Evolutionary conservation across 2,113 vertebrate genomes (phyloP).

Genomic region (Daboia siamensis): DNA sequence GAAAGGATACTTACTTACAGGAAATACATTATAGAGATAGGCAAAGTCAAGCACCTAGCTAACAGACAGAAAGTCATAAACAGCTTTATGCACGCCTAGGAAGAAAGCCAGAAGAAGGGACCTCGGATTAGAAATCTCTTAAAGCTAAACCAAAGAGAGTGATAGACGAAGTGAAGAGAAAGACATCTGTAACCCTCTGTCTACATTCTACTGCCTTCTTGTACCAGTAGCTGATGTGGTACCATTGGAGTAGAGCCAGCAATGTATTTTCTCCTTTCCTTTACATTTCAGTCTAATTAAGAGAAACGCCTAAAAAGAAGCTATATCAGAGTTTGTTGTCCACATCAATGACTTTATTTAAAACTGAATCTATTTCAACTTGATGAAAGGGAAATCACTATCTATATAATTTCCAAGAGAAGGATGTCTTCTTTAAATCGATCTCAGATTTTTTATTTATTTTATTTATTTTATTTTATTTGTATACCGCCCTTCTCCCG

Average conservation of each 20-base stretch:
- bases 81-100: not conserved
- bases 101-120: not conserved
- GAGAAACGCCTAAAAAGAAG: too few species aligned
- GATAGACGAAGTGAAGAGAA: too few species aligned
- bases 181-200: too few species aligned
- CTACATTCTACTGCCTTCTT: too few species aligned
- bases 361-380: slow-evolving; percentile 47
- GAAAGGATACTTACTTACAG: not conserved
- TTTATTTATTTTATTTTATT: too few species aligned
- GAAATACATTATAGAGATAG: not conserved
- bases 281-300: too few species aligned
- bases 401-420: slow-evolving; percentile 28
- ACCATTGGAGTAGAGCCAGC: too few species aligned
- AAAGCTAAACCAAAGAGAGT: not conserved
- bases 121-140: not conserved
- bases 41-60: not conserved
- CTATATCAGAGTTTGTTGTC: slow-evolving; percentile 19
- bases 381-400: slow-evolving; percentile 28
- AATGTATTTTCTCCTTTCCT: too few species aligned
- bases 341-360: slow-evolving; percentile 35
- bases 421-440: not conserved
- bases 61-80: not conserved
- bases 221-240: too few species aligned
- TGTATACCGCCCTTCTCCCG: too few species aligned
- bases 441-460: too few species aligned